These are phyloP conservation scores for Apantesis nais DNA, from an alignment of 2,888 invertebrate genomes.

Conservation along the genomic window DNA sequence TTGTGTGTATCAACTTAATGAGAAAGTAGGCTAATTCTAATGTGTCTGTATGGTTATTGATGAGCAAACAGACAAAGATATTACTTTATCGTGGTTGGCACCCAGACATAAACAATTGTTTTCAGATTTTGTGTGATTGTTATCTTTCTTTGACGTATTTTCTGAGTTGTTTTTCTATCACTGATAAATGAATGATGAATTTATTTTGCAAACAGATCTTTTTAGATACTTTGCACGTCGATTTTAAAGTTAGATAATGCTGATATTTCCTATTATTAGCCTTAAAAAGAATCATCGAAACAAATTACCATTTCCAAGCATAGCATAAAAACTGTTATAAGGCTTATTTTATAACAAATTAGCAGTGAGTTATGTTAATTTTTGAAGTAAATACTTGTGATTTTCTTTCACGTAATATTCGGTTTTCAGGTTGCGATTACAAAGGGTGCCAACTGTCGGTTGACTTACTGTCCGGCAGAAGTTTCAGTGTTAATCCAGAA, in stretches of 20 bases:
- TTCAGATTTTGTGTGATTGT: conserved; percentile 23
- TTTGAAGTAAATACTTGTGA: neutral
- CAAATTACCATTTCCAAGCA: neutral
- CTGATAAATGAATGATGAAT: neutral
- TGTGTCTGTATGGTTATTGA: neutral
- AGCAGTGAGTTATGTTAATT: neutral
- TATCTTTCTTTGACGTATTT: conserved; percentile 19
- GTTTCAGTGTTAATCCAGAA: neutral
- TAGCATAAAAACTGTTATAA: neutral
- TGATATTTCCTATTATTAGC: neutral
- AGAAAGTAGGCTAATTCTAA: conserved; percentile 2
- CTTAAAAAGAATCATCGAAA: neutral
- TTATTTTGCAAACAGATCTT: neutral
- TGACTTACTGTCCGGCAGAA: neutral
- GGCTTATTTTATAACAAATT: neutral
- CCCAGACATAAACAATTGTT: conserved; percentile 9
- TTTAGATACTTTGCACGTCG: neutral
- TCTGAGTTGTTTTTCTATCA: conserved; percentile 6
- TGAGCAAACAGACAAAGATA: no score
- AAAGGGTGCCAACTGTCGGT: neutral
- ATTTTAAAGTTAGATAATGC: conserved; percentile 1
- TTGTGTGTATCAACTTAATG: neutral
- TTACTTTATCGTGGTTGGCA: conserved; percentile 13
- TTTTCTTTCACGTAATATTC: neutral
- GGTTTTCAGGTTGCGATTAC: neutral